A percentile compares a stretch with the other conserved stretches of the same genome.
phyloP scores from a whole-genome alignment of 2,113 vertebrate species.

The Hiodon tergisus region DNA sequence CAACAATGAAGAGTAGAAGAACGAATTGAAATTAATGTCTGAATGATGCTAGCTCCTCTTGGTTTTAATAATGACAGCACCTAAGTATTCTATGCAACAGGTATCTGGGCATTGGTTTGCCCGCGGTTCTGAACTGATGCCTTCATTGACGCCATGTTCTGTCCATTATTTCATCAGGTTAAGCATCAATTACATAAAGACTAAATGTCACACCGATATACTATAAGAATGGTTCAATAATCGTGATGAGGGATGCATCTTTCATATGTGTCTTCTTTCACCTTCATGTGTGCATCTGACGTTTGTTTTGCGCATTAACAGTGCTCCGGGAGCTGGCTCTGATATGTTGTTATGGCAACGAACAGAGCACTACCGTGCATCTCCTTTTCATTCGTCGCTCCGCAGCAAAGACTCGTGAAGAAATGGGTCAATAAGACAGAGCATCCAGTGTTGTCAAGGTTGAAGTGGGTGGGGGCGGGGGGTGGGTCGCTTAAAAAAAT shows the following conservation, averaged over 20 bases:
- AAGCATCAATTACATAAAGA: too few relatives aligned
- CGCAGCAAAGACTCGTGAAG: background rate
- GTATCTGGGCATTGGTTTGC: too few relatives aligned
- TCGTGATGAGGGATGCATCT: background rate
- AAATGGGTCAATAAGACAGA: background rate
- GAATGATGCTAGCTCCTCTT: too few relatives aligned
- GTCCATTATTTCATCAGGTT: too few relatives aligned
- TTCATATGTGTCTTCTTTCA: background rate
- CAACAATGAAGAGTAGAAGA: too few relatives aligned
- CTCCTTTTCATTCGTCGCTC: background rate
- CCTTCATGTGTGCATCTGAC: background rate
- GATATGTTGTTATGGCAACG: conserved; percentile 20
- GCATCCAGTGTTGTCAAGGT: background rate
- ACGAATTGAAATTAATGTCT: too few relatives aligned
- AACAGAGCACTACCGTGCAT: background rate
- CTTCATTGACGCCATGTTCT: too few relatives aligned
- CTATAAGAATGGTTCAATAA: too few relatives aligned
- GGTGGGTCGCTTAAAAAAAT: background rate
- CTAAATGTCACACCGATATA: too few relatives aligned
- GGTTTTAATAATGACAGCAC: too few relatives aligned
- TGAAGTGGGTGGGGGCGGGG: background rate
- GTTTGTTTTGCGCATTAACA: conserved; percentile 4
- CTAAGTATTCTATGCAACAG: too few relatives aligned
- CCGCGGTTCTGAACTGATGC: too few relatives aligned
- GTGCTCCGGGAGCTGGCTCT: background rate